Conservation (phyloP, 2,113 vertebrate genomes). For the Axis porcinus region DNA sequence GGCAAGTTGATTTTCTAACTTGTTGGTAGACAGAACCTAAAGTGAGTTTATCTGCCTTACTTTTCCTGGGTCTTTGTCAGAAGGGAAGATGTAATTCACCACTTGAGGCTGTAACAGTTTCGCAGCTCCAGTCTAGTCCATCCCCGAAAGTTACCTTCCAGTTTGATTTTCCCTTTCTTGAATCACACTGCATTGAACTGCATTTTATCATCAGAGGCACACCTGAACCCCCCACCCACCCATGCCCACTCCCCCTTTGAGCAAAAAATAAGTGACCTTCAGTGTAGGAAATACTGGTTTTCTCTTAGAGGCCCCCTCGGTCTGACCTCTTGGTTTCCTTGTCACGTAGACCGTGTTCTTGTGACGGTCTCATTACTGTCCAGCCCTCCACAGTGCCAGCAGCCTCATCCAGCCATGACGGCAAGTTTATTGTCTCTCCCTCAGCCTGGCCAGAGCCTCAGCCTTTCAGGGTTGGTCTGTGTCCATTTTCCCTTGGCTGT, state of each 20-base stretch:
- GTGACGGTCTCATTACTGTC: background rate
- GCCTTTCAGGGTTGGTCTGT: conserved; percentile 1
- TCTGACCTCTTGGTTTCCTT: conserved; percentile 17
- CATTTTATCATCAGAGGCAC: background rate
- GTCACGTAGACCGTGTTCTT: background rate
- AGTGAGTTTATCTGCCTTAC: background rate
- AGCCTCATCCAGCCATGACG: conserved; percentile 3
- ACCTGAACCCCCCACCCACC: background rate
- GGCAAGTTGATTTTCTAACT: background rate
- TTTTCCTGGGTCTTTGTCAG: background rate
- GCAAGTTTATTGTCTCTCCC: background rate
- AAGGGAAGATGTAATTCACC: background rate
- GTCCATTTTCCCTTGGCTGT: background rate
- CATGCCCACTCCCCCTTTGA: fast-evolving
- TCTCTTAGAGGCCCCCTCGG: background rate
- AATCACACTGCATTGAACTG: fast-evolving
- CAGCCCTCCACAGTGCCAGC: background rate
- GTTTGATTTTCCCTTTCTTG: background rate
- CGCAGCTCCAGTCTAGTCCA: background rate
- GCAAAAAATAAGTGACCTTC: background rate
- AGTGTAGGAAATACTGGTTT: background rate
- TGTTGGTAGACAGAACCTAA: background rate
- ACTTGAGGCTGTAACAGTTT: background rate
- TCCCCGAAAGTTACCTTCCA: background rate
- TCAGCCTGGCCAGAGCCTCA: background rate